Evolutionary conservation across 2,888 invertebrate genomes (phyloP).

Genomic region (Pteria penguin): DNA sequence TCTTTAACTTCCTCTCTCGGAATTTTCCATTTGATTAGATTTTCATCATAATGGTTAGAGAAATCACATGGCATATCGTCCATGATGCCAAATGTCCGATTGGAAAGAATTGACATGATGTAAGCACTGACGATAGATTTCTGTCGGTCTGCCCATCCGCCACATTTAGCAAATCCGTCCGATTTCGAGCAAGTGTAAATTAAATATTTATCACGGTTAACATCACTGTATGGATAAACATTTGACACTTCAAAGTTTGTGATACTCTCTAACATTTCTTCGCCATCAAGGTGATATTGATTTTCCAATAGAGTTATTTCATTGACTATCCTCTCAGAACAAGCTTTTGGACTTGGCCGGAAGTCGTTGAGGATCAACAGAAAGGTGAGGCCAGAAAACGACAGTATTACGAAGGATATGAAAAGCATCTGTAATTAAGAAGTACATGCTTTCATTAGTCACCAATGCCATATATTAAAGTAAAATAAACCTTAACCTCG

Average conservation of each 20-base stretch:
- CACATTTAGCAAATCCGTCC: neutral
- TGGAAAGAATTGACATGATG: neutral
- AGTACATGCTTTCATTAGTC: neutral
- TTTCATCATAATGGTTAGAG: neutral
- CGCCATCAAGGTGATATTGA: neutral
- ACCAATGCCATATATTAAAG: too few species aligned
- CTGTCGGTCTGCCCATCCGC: slow-evolving; percentile 8
- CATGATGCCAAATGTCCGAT: slow-evolving; percentile 1
- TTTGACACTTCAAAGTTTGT: neutral
- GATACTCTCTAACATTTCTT: neutral
- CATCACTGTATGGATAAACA: neutral
- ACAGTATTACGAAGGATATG: neutral
- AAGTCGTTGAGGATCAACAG: neutral
- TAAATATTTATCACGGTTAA: slow-evolving; percentile 1
- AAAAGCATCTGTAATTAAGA: neutral
- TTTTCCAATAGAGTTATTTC: neutral
- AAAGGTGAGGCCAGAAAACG: neutral
- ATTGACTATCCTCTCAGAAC: neutral
- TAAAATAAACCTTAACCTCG: too few species aligned
- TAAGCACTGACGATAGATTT: slow-evolving; percentile 8
- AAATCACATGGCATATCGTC: slow-evolving; percentile 5
- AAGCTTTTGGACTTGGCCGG: neutral
- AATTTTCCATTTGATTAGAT: neutral
- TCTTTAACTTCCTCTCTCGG: neutral
- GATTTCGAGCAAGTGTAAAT: slow-evolving; percentile 1